Base-by-base conservation (phyloP, 2,797 vertebrate genomes). In the Danio choprae region DNA sequence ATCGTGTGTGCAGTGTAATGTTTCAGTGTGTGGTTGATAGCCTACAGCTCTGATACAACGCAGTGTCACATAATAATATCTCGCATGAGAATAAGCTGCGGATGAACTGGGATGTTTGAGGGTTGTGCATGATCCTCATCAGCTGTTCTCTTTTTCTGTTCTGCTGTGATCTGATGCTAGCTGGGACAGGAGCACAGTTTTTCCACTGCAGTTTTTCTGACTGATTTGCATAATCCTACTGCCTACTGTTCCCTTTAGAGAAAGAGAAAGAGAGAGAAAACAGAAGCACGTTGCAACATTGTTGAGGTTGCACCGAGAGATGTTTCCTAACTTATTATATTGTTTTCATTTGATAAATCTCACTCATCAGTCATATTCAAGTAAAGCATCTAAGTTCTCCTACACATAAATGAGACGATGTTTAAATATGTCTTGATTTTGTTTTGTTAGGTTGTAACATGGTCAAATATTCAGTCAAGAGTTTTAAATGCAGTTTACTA, bases 181-280 rank as follows among this genome's bases (percentile, higher is more conserved):
- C 50, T 70, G 79, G 69, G 63, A 44, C 62, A 74, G 69, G 51
- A 65, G 46, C 43, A 50, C 70, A 59, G 83, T 56, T 73, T 63
- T 77, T 63, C 44, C 74, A 58, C 75, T 82, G 60, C 74, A 74
- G 75, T 78, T 73, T 81, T 82, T 77, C 53, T 55, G 69, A 73
- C 7, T 29, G 46, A 78, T 77, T 68, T 78, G 56, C 69, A 55
- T 83, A 83, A 79, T 74, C 62, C 46, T 38, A 53, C 62, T 69
- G 75, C 77, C 71, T 79, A 60, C 78, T 64, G 78, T 80, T 80
- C 50, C 69, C 60, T 80, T 65, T 11, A 65, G 59, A 64, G 48
- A 56, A 69, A 77, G 36, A 58, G 55, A 70, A 48, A 70, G 41
- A 56, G 22, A 62, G 15, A 59, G 8, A 43, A 18, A 38, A 58